Evolutionary conservation across 2,888 invertebrate species (phyloP).

Genomic region (Incurvaria masculella): DNA sequence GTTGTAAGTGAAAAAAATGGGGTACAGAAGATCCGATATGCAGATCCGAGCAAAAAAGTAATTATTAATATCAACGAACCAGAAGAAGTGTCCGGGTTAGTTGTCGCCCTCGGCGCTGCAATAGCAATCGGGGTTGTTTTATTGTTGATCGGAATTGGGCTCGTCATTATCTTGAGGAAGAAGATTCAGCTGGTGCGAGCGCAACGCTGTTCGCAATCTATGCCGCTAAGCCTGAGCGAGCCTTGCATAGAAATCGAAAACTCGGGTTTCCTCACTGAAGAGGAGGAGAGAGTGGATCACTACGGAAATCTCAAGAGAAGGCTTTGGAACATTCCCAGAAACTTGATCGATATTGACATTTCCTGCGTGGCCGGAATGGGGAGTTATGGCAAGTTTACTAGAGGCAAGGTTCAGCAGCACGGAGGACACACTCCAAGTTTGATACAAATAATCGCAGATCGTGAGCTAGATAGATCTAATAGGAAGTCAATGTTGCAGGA

Average conservation of each 20-base stretch:
- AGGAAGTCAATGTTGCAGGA: slow-evolving; percentile 63
- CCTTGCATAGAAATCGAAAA: slow-evolving; percentile 80
- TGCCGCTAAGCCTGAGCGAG: slow-evolving; percentile 73
- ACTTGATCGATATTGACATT: slow-evolving; percentile 67
- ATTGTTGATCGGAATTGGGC: slow-evolving; percentile 60
- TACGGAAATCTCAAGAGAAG: slow-evolving; percentile 73
- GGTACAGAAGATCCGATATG: slow-evolving; percentile 63
- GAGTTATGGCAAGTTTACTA: slow-evolving; percentile 74
- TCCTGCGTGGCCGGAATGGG: slow-evolving; percentile 69
- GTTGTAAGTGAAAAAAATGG: slow-evolving; percentile 67
- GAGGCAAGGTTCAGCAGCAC: slow-evolving; percentile 64
- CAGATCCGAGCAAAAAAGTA: slow-evolving; percentile 53
- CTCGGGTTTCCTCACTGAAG: slow-evolving; percentile 72
- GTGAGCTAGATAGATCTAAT: slow-evolving; percentile 48
- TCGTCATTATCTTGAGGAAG: slow-evolving; percentile 59
- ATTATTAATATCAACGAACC: slow-evolving; percentile 51
- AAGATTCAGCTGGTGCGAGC: slow-evolving; percentile 40
- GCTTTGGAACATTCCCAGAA: slow-evolving; percentile 70
- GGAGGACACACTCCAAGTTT: slow-evolving; percentile 49
- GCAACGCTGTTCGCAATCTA: slow-evolving; percentile 46
- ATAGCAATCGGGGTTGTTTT: slow-evolving; percentile 72
- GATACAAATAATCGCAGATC: slow-evolving; percentile 65
- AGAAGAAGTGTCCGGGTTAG: slow-evolving; percentile 44
- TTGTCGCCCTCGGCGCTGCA: slow-evolving; percentile 53
- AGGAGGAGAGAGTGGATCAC: slow-evolving; percentile 64